Evolutionary conservation across 2,888 invertebrate species (phyloP), one percentile per base, ranked within the genome.

Genomic region (Operophtera brumata): DNA sequence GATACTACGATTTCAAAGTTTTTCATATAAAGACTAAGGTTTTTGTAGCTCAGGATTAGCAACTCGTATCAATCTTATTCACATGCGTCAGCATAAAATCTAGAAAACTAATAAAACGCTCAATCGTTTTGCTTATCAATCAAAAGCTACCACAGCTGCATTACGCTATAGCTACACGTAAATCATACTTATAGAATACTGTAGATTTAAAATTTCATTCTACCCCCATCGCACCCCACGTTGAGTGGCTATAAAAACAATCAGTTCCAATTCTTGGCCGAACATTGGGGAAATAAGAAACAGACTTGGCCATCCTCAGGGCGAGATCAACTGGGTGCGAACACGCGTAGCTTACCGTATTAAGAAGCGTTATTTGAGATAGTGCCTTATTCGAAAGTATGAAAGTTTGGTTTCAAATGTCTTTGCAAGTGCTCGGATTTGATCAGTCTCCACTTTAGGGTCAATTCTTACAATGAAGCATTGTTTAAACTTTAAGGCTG

Each of bases 171-270:
- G 2, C 2, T 20, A 20, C 20, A 20, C 2, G 20, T 20, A 20
- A 20, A 20, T 20, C 20, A 20, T 20, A 20, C n/a, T n/a, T n/a
- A n/a, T n/a, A n/a, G n/a, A n/a, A n/a, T n/a, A n/a, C n/a, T 20
- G 20, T 20, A 20, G 7, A 36, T 80, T 77, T 71, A 78, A 86
- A 83, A 73, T 82, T 82, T 75, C 71, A 77, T 76, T 67, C 67
- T 64, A 59, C 59, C 65, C 65, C 57, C 56, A 55, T 57, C 44
- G 64, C 69, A 69, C 71, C 68, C 73, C 62, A 69, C 58, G 65
- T 20, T 64, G 61, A 59, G 56, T 54, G 68, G 74, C 81, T 72
- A 86, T 86, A 87, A 89, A 88, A 88, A 86, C 86, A 88, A 86
- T 87, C 82, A 82, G 79, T 75, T 84, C 71, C 79, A 72, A 77